phyloP scores from a whole-genome alignment of 1,140 invertebrate species.

The Chymomyza costata region DNA sequence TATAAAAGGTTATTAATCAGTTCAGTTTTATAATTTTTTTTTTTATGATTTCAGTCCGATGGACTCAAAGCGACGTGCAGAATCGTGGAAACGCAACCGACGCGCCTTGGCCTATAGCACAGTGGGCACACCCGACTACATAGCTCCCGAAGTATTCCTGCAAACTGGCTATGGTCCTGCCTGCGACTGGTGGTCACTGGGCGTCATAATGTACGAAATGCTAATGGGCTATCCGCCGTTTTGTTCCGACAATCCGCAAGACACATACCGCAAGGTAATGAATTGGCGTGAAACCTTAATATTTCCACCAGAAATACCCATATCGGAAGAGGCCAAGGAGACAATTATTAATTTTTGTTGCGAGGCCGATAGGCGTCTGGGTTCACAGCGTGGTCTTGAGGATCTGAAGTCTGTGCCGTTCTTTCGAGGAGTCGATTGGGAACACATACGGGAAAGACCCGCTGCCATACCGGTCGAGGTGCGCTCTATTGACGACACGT shows the following conservation, averaged over 20 bases:
- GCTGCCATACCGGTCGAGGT: slow-evolving; percentile 98
- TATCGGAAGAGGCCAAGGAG: slow-evolving; percentile 94
- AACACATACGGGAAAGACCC: slow-evolving; percentile 96
- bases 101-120: slow-evolving; percentile 95
- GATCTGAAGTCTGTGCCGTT: slow-evolving; percentile 91
- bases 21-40: background rate
- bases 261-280: slow-evolving; percentile 99
- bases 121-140: slow-evolving; percentile 99
- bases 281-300: slow-evolving; percentile 98
- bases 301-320: slow-evolving; percentile 99
- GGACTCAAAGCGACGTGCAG: slow-evolving; percentile 97
- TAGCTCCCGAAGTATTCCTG: slow-evolving; percentile 94
- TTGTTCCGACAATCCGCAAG: slow-evolving; percentile 99
- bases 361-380: slow-evolving; percentile 92
- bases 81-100: slow-evolving; percentile 98
- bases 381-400: slow-evolving; percentile 91
- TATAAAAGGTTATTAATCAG: background rate
- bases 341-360: slow-evolving; percentile 94
- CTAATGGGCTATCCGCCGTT: slow-evolving; percentile 99
- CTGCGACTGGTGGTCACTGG: slow-evolving; percentile 99
- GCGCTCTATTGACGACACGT: slow-evolving; percentile 96
- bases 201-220: slow-evolving; percentile 99
- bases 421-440: slow-evolving; percentile 96
- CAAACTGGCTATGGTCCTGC: slow-evolving; percentile 98
- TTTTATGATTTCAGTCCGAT: slow-evolving; percentile 83